Evolutionary conservation across 53 echinoderm and acorn worm genomes (phyloP).

Genomic region (Hippasteria phrygiana): DNA sequence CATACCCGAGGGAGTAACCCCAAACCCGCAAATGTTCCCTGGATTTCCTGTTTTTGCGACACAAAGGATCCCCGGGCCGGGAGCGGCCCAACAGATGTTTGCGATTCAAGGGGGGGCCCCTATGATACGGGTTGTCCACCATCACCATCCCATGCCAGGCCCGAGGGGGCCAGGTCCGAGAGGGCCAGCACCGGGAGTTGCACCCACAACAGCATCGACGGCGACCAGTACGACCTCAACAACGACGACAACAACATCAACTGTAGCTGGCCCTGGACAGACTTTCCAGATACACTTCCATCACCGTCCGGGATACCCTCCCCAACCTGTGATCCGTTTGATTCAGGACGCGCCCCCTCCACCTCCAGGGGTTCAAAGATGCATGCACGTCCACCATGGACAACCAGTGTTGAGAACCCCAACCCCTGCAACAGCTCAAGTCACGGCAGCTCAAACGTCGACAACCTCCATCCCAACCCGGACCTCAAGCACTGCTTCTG

Average conservation of each 20-base stretch:
- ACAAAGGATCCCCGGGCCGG: constrained; percentile 1
- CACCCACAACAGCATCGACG: not conserved
- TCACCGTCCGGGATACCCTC: constrained; percentile 38
- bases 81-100: constrained; percentile 1
- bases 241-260: not conserved
- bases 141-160: not conserved
- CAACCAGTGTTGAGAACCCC: not conserved
- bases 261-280: not conserved
- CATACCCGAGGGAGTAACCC: not conserved
- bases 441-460: not conserved
- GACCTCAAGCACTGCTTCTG: not conserved
- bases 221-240: not conserved
- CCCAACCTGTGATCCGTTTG: constrained; percentile 35
- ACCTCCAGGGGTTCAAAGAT: not conserved
- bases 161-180: not conserved
- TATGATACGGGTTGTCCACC: constrained; percentile 41
- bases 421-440: not conserved
- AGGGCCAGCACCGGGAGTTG: not conserved
- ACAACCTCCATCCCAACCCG: not conserved
- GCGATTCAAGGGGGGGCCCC: not conserved
- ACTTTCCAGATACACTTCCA: constrained; percentile 46
- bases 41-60: constrained; percentile 18
- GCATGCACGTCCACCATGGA: constrained; percentile 6
- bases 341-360: constrained; percentile 1
- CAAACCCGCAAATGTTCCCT: constrained; percentile 18